phyloP scores from a whole-genome alignment of 2,888 invertebrate species.

The Trichacis sp. region DNA sequence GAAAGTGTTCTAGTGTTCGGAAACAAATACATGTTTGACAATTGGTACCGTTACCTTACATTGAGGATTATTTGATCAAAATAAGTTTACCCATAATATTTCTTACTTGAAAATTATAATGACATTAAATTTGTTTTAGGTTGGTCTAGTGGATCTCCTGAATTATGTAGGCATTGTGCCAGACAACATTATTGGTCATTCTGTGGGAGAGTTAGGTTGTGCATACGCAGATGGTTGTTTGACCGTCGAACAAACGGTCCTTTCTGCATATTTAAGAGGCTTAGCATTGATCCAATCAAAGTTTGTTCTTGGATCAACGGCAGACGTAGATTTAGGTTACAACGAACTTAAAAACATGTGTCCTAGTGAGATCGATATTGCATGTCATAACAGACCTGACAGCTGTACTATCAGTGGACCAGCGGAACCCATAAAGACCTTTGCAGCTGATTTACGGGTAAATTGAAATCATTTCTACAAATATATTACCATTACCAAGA shows the following conservation, averaged over 20 bases:
- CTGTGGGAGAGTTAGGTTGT: no score
- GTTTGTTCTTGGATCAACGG: constrained; percentile 84
- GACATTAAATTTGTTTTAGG: no score
- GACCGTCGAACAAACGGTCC: constrained; percentile 70
- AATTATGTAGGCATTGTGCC: constrained; percentile 72
- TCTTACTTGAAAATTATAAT: no score
- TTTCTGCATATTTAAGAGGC: constrained; percentile 59
- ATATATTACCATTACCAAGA: no score
- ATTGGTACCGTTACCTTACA: no score
- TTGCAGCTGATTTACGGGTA: constrained; percentile 74
- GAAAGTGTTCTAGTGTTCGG: no score
- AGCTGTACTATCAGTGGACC: constrained; percentile 93
- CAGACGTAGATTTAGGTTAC: constrained; percentile 82
- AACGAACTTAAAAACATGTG: constrained; percentile 75
- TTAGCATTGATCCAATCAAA: constrained; percentile 56
- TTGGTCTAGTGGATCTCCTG: constrained; percentile 77
- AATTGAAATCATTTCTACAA: constrained; percentile 8
- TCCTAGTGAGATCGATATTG: constrained; percentile 82
- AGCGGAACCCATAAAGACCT: constrained; percentile 75
- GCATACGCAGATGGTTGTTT: no score
- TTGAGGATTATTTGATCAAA: no score
- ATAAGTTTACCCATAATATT: no score
- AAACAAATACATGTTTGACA: no score
- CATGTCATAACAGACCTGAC: no score
- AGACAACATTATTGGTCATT: no score